Conservation (phyloP, 2,888 invertebrate genomes). For the Oscheius sp. region DNA sequence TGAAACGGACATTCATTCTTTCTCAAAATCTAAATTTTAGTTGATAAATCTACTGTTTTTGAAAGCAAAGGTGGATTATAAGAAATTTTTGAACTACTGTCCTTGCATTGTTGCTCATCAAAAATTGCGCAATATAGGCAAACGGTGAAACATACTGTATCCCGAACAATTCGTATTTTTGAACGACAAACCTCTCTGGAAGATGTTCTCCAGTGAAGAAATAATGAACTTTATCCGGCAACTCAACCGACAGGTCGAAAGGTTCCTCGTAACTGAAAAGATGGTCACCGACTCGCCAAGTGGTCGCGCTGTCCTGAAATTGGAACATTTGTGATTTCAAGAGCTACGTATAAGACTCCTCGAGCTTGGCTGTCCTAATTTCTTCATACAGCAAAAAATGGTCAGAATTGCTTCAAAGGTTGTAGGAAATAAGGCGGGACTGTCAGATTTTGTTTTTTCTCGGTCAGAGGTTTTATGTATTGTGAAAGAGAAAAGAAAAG, state of each 20-base stretch:
- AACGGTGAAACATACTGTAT: not conserved
- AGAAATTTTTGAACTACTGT: no score
- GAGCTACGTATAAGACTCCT: no score
- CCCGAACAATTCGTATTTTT: not conserved
- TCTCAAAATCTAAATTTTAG: no score
- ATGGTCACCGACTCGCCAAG: constrained; percentile 35
- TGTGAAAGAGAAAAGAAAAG: not conserved
- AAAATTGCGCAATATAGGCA: not conserved
- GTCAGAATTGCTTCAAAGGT: no score
- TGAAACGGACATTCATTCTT: not conserved
- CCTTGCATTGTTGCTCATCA: no score
- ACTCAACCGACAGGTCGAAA: constrained; percentile 15
- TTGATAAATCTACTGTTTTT: no score
- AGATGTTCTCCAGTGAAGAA: constrained; percentile 36
- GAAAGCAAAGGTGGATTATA: no score
- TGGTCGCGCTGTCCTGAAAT: not conserved
- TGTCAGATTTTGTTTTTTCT: no score
- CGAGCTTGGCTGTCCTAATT: no score
- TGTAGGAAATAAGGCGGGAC: no score
- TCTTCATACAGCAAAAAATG: no score
- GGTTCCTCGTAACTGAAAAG: constrained; percentile 30
- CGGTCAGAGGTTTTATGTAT: no score
- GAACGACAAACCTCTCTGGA: constrained; percentile 3
- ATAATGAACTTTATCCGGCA: constrained; percentile 26
- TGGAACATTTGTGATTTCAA: not conserved